These are phyloP conservation scores for Tenualosa ilisha DNA, from an alignment of 2,797 vertebrate species.

Conservation along the genomic window DNA sequence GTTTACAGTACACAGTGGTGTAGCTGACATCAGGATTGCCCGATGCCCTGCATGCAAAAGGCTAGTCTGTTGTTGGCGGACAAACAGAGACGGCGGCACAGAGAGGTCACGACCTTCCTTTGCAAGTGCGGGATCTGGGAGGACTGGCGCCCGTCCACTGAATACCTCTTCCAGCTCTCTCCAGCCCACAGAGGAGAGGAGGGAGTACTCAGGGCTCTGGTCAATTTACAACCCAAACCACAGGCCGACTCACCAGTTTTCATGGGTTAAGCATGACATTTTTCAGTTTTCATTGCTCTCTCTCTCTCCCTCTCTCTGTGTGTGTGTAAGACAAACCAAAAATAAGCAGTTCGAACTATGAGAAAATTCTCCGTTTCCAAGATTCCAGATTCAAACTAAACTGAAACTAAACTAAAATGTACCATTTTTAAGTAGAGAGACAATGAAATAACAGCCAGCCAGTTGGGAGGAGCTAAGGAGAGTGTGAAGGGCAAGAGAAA, in stretches of 20 bases:
- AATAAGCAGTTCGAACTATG: too few species aligned
- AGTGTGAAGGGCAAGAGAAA: slow-evolving; percentile 6
- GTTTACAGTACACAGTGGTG: slow-evolving; percentile 1
- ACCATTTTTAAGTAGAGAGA: neutral
- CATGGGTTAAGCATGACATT: neutral
- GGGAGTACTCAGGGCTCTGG: neutral
- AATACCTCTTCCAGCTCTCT: neutral
- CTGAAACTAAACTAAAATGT: too few species aligned
- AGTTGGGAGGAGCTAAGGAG: neutral
- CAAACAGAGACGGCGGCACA: neutral
- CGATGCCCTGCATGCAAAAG: neutral
- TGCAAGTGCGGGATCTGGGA: neutral
- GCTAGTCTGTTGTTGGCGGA: neutral
- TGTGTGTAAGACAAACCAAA: neutral
- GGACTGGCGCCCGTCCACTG: neutral
- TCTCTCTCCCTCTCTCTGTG: neutral
- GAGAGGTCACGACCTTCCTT: neutral
- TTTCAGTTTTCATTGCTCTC: neutral
- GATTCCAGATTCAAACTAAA: too few species aligned
- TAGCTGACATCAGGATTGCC: neutral
- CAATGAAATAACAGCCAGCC: neutral
- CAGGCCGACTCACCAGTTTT: neutral
- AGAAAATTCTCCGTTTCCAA: too few species aligned
- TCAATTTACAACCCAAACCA: neutral
- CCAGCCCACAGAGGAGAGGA: neutral